Conservation (phyloP, 1,140 invertebrate species). For the Magallana ariakensis region DNA sequence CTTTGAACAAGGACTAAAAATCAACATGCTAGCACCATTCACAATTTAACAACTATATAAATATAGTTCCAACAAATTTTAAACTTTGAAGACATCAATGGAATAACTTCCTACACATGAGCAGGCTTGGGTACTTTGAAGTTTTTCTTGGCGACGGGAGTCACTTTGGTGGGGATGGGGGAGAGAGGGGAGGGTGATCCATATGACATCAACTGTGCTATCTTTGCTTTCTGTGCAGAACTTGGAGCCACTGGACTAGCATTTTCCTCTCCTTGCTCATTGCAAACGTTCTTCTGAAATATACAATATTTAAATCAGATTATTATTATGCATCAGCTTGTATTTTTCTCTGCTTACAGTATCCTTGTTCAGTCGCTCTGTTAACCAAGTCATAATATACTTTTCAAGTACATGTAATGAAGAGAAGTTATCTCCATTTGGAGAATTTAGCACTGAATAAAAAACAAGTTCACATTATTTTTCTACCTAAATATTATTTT, state of each 20-base stretch:
- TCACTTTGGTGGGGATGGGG: slow-evolving; percentile 45
- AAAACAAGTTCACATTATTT: too few species aligned
- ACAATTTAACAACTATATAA: neutral
- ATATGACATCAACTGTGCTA: slow-evolving; percentile 56
- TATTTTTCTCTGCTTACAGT: too few species aligned
- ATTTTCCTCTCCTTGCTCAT: neutral
- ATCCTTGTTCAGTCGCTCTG: too few species aligned
- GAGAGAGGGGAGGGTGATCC: slow-evolving; percentile 59
- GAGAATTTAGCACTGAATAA: too few species aligned
- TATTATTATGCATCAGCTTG: neutral
- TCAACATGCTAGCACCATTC: slow-evolving; percentile 27
- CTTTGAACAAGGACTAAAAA: neutral
- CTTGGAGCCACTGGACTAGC: slow-evolving; percentile 34
- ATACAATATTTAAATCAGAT: neutral
- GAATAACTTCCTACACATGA: neutral
- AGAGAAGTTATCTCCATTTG: too few species aligned
- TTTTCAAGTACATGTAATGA: too few species aligned
- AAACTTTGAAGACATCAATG: neutral
- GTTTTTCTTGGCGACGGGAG: slow-evolving; percentile 47
- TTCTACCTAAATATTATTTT: too few species aligned
- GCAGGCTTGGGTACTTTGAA: slow-evolving; percentile 58
- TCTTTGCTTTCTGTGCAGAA: slow-evolving; percentile 48
- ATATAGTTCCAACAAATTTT: neutral
- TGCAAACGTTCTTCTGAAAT: neutral
- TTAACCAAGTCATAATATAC: too few species aligned